Percentiles rank a stretch among this genome's conserved stretches.
phyloP scores from a whole-genome alignment of 2,888 invertebrate species.

The Leptopilina drosophilae region DNA sequence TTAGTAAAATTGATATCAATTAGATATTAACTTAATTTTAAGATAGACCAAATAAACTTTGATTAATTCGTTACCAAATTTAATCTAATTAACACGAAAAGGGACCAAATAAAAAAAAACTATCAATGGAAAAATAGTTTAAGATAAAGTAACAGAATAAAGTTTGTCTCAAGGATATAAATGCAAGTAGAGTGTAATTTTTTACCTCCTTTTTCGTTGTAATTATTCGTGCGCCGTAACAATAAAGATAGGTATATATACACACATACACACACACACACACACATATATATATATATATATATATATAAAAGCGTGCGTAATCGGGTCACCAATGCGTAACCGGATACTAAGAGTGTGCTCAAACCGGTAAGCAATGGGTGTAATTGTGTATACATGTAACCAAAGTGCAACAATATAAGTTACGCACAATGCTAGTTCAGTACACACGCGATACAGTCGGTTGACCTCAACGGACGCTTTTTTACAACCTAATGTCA shows the following conservation, averaged over 20 bases:
- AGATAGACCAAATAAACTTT: too few species aligned
- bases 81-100: neutral
- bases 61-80: too few species aligned
- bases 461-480: constrained; percentile 23
- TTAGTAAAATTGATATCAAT: too few species aligned
- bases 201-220: neutral
- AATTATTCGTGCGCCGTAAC: constrained; percentile 11
- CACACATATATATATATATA: neutral
- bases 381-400: constrained; percentile 6
- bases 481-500: constrained; percentile 16
- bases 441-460: neutral
- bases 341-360: constrained; percentile 11
- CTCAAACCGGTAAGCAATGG: constrained; percentile 22
- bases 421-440: constrained; percentile 8
- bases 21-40: too few species aligned
- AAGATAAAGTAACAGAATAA: neutral
- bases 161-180: neutral
- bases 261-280: too few species aligned
- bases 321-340: constrained; percentile 18
- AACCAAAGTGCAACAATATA: constrained; percentile 11
- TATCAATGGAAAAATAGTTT: too few species aligned
- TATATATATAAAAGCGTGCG: neutral
- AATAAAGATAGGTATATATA: constrained; percentile 11
- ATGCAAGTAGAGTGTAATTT: neutral
- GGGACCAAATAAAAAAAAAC: neutral